Evolutionary conservation across 2,113 vertebrate species (phyloP), one percentile per base, ranked within the genome.

Genomic region (Pogonocichla stellata): DNA sequence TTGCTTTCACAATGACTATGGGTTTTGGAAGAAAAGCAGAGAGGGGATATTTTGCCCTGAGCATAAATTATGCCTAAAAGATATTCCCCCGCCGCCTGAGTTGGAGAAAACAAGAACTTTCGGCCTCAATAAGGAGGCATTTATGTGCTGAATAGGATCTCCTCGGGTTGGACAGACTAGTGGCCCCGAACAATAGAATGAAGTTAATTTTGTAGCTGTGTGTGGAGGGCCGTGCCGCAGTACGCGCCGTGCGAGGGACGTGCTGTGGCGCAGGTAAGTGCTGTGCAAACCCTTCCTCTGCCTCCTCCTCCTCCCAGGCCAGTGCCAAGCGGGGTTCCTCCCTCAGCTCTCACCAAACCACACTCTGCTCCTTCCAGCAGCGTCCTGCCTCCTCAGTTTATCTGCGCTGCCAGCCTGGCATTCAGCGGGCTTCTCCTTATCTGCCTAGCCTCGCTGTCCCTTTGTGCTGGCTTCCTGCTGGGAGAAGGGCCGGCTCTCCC

Each of bases 101-200:
- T 26, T 88, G 43, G 43, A 78, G 70, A 80, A 92, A 88, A 62
- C 4, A 16, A 66, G 62, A 77, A 83, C 86, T 95, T 92, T 77
- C 31, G 70, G 47, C 60, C 47, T 92, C 71, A n/a, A 2, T 87
- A 66, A 85, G 86, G 79, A 90, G 48, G 26, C 67, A n/a, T 88
- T 92, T 95, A 57, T 53, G 42, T 86, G 51, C 85, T 56, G 79
- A 67, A 78, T 70, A 77, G 79, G 62, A 73, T 83, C n/a, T 80
- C 3, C 67, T 90, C 14, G 16, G 25, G 83, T 40, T 88, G 67
- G 85, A 86, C 77, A 80, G 92, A 26, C 82, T 94, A 90, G 94
- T 94, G 94, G 88, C 60, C 87, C 60, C 34, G 51, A 96, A 92
- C 87, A 26, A 85, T n/a, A 26, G 77, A 92, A 83, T 73, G 9